Percentiles rank a stretch among this genome's conserved stretches.
These are phyloP conservation scores for Donacobius atricapilla DNA, from an alignment of 2,113 vertebrate species.

Conservation along the genomic window DNA sequence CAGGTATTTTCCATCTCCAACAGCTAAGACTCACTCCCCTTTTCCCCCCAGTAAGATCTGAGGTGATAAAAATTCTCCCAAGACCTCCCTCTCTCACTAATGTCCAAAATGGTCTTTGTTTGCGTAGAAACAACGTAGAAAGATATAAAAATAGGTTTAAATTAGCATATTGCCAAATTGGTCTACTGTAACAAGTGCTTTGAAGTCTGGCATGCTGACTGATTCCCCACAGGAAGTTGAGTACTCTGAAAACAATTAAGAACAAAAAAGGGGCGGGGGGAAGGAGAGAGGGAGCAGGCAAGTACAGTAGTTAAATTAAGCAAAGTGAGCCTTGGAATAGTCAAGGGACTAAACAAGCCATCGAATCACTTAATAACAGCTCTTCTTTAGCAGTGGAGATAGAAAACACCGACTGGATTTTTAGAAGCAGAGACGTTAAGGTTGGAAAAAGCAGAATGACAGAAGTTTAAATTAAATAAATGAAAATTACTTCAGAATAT, in stretches of 20 bases:
- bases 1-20: slow-evolving; percentile 20
- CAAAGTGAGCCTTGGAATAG: slow-evolving; percentile 61
- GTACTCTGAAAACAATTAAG: slow-evolving; percentile 64
- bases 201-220: slow-evolving; percentile 59
- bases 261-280: slow-evolving; percentile 28
- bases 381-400: neutral
- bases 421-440: slow-evolving; percentile 26
- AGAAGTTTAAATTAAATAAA: slow-evolving; percentile 64
- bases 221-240: slow-evolving; percentile 64
- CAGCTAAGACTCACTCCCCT: neutral
- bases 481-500: slow-evolving; percentile 65
- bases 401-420: slow-evolving; percentile 42
- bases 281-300: slow-evolving; percentile 18
- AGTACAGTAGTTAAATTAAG: slow-evolving; percentile 66
- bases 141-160: slow-evolving; percentile 59
- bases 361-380: slow-evolving; percentile 54
- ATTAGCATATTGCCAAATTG: slow-evolving; percentile 70
- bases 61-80: neutral
- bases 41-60: neutral
- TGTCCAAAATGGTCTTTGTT: slow-evolving; percentile 57
- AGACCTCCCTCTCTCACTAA: neutral
- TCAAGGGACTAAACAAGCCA: slow-evolving; percentile 62
- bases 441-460: slow-evolving; percentile 34
- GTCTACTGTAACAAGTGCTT: slow-evolving; percentile 64
- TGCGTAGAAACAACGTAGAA: slow-evolving; percentile 23